phyloP scores from a whole-genome alignment of 1,140 invertebrate genomes.

The Hylaeus volcanicus region DNA sequence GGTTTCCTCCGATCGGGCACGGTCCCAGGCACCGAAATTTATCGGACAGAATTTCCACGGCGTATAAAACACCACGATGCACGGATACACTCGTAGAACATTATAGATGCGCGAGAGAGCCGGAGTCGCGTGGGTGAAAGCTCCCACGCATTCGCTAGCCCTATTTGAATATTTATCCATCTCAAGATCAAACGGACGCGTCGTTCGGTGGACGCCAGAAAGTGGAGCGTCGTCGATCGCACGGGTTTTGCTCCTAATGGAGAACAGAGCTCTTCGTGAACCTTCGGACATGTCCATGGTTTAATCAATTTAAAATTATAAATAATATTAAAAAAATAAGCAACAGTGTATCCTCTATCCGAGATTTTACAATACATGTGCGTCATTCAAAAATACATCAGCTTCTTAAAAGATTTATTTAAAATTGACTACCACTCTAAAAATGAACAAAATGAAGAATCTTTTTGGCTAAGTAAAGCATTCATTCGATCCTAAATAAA shows the following conservation, averaged over 20 bases:
- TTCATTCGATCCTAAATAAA: too few species aligned
- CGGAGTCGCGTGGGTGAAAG: slow-evolving; percentile 47
- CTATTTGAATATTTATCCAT: slow-evolving; percentile 63
- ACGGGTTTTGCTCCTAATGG: neutral
- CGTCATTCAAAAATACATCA: too few species aligned
- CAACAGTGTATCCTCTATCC: too few species aligned
- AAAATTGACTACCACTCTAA: too few species aligned
- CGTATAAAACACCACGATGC: slow-evolving; percentile 15
- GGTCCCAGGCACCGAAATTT: slow-evolving; percentile 38
- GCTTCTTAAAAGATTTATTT: too few species aligned
- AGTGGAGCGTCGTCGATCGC: slow-evolving; percentile 12
- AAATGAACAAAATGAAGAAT: too few species aligned
- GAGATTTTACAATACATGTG: too few species aligned
- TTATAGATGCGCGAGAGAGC: slow-evolving; percentile 58
- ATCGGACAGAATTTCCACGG: slow-evolving; percentile 41
- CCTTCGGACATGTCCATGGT: too few species aligned
- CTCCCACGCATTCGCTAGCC: slow-evolving; percentile 57
- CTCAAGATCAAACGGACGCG: neutral
- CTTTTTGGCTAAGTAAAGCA: too few species aligned
- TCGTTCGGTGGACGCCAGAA: neutral
- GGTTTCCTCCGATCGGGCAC: neutral
- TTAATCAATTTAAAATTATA: too few species aligned
- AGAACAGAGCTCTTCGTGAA: too few species aligned
- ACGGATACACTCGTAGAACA: slow-evolving; percentile 17
- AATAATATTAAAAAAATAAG: too few species aligned